A percentile compares a stretch with the other conserved stretches of the same genome.
These are phyloP conservation scores for Trichomycterus rosablanca DNA, from an alignment of 2,113 vertebrate genomes.

Conservation along the genomic window DNA sequence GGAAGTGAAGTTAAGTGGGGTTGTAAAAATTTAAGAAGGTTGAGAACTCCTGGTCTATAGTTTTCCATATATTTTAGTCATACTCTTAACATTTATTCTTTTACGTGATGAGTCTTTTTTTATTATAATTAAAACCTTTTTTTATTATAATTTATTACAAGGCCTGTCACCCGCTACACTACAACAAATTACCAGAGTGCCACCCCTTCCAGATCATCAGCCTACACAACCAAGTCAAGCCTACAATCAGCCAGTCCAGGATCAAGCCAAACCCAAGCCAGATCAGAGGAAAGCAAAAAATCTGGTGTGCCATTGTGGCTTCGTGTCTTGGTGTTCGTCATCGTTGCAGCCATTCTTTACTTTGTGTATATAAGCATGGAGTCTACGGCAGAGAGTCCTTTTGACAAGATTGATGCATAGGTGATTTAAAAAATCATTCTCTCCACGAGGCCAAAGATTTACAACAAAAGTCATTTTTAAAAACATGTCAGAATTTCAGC, in stretches of 20 bases:
- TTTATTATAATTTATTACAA: constrained; percentile 30
- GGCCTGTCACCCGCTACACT: constrained; percentile 37
- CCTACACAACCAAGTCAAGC: constrained; percentile 31
- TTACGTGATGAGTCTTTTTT: no score
- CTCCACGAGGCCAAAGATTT: background rate
- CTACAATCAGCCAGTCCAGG: background rate
- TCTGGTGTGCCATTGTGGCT: constrained; percentile 39
- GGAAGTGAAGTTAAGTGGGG: no score
- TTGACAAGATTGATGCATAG: constrained; percentile 26
- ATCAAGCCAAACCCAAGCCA: background rate
- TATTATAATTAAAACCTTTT: no score
- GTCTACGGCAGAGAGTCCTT: constrained; percentile 32
- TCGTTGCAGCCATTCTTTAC: constrained; percentile 53
- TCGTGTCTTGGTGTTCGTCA: constrained; percentile 49
- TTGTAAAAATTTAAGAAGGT: no score
- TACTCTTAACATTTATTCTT: no score
- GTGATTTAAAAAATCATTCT: background rate
- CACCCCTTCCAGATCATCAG: constrained; percentile 15
- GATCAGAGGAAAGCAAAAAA: constrained; percentile 16
- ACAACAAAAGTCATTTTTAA: background rate
- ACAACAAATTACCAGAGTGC: constrained; percentile 44
- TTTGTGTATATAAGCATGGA: constrained; percentile 51
- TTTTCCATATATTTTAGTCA: no score
- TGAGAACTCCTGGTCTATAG: no score
- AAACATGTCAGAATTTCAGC: background rate